Evolutionary conservation across 2,888 invertebrate genomes (phyloP), one percentile per base, ranked within the genome.

Genomic region (Eupithecia subumbrata): DNA sequence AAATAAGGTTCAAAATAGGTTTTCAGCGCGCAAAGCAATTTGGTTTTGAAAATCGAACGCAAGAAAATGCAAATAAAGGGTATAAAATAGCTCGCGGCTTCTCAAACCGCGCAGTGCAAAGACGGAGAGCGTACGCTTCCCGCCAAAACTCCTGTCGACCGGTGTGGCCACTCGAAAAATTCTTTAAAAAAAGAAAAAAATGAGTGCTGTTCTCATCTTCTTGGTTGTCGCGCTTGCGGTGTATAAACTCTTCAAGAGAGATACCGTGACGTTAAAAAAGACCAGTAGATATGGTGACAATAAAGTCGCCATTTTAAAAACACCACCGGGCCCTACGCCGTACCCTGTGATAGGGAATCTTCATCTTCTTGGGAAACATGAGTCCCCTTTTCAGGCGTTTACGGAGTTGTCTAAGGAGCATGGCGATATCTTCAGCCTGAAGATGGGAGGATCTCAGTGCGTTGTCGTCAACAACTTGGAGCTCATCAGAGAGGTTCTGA

Each of bases 391-490:
- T 82, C 96, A 96, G 80, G 96, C 96, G 4, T 97, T 98, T 81
- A 96, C 96, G 0, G 96, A 95, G n/a, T 86, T 97, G 64, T 94
- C 97, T 4, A 96, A 96, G 82, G 90, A 93, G 22, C 97, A 97
- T 85, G 97, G 97, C 4, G 96, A 97, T 82, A 96, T 97, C 66
- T 97, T 96, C 89, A 95, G 96, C 78, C 91, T 97, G 78, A 96
- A 95, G 72, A 91, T 98, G 79, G 97, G 97, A 2, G 91, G 95
- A 18, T 94, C 96, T 0, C 95, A 96, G 69, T 97, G 97, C 88
- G 91, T 97, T 30, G 96, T 97, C 37, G 97, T 97, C 63, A 97
- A 97, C 88, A 97, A 96, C 88, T 95, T 97, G 85, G 95, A 96
- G 22, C 90, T 97, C 48, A 97, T 97, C 80, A 95, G 96, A 77